These are phyloP conservation scores for Anniella stebbinsi DNA, from an alignment of 2,797 vertebrate species.

Conservation along the genomic window DNA sequence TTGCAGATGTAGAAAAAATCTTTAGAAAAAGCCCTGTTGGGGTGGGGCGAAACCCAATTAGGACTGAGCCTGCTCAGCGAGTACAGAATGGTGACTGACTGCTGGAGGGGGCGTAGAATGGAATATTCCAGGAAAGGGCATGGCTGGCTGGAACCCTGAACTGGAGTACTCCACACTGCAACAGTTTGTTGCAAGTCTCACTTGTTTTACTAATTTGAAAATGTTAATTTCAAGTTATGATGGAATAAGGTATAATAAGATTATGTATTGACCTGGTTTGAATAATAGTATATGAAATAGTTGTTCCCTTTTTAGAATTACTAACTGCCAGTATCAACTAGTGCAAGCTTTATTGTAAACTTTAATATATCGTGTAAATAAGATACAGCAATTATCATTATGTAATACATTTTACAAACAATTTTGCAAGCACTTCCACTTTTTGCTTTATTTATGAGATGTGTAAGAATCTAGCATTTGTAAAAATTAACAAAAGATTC, in stretches of 20 bases:
- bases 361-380: slow-evolving; percentile 63
- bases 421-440: not conserved
- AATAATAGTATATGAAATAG: slow-evolving; percentile 67
- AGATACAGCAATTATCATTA: slow-evolving; percentile 20
- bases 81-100: not conserved
- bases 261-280: slow-evolving; percentile 65
- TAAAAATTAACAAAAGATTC: not conserved
- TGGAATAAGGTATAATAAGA: slow-evolving; percentile 71
- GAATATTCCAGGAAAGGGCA: not conserved
- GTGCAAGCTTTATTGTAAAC: slow-evolving; percentile 77
- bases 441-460: not conserved
- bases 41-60: not conserved
- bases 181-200: not conserved
- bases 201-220: slow-evolving; percentile 65
- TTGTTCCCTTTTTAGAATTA: slow-evolving; percentile 76
- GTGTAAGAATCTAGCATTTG: not conserved
- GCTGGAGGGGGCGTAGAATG: not conserved
- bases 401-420: slow-evolving; percentile 2
- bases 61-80: not conserved
- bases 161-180: not conserved
- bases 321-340: slow-evolving; percentile 77
- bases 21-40: not conserved
- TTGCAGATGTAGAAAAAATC: not conserved
- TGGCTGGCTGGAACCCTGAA: not conserved
- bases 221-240: slow-evolving; percentile 69